Percentiles rank a stretch among this genome's conserved stretches.
phyloP scores from a whole-genome alignment of 2,113 vertebrate species.

The Mormoops blainvillei region DNA sequence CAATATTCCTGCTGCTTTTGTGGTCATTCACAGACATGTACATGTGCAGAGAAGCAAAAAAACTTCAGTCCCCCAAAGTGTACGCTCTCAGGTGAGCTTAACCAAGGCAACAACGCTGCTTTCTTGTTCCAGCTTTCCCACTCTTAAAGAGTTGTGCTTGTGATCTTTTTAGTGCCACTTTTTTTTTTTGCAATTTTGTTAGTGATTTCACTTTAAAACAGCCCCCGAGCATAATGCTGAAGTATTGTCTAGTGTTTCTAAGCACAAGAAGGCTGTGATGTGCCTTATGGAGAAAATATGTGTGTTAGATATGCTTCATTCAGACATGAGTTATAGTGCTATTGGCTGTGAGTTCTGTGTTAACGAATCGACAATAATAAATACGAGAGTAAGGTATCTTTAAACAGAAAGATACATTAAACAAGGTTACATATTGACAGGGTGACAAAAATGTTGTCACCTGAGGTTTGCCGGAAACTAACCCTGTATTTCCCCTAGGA shows the following conservation, averaged over 20 bases:
- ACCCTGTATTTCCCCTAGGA: background rate
- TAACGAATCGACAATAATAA: background rate
- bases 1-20: background rate
- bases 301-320: background rate
- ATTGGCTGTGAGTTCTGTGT: background rate
- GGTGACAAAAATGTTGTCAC: background rate
- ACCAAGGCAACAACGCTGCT: background rate
- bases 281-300: background rate
- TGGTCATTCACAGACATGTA: background rate
- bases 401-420: slow-evolving; percentile 8
- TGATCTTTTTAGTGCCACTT: background rate
- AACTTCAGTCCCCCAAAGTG: background rate
- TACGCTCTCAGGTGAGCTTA: background rate
- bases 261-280: background rate
- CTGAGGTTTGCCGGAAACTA: background rate
- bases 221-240: background rate
- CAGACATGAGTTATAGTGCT: background rate
- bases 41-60: background rate
- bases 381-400: background rate
- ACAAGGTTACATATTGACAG: background rate
- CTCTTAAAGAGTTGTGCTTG: background rate
- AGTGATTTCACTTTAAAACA: background rate
- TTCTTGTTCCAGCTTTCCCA: background rate
- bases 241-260: background rate
- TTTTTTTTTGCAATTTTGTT: background rate